phyloP scores from a whole-genome alignment of 2,113 vertebrate genomes.

The Apeltes quadracus region DNA sequence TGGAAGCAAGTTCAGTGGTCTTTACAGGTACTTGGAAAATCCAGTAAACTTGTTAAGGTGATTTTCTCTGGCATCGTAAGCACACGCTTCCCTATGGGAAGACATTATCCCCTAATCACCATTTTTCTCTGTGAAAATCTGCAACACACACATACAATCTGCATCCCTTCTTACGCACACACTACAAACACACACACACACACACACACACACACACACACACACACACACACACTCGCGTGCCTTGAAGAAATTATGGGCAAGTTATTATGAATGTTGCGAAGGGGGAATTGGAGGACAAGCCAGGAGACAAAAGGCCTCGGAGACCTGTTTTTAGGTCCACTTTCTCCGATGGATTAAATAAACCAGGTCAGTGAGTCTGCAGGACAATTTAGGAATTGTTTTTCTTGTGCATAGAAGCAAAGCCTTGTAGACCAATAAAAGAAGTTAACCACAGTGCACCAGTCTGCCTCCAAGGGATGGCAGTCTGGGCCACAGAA shows the following conservation, averaged over 20 bases:
- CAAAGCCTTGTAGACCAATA: conserved; percentile 13
- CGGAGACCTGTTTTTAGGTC: conserved; percentile 1
- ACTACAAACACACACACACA: background rate
- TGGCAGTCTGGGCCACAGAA: background rate
- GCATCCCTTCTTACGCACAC: conserved; percentile 1
- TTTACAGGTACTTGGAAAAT: conserved; percentile 39
- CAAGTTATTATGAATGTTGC: conserved; percentile 5
- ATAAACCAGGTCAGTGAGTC: conserved; percentile 43
- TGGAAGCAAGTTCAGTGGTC: conserved; percentile 2
- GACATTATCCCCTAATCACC: background rate
- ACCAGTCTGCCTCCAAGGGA: conserved; percentile 1
- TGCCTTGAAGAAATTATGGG: conserved; percentile 29
- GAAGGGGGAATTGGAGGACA: conserved; percentile 4
- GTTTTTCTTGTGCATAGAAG: conserved; percentile 7
- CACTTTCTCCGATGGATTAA: background rate
- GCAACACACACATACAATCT: conserved; percentile 12
- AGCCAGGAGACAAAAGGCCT: conserved; percentile 5
- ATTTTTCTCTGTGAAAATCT: conserved; percentile 3
- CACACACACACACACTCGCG: background rate
- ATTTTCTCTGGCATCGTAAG: background rate
- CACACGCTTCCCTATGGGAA: background rate
- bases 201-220: conserved; percentile 1
- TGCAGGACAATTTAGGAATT: conserved; percentile 16
- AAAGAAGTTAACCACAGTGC: conserved; percentile 15
- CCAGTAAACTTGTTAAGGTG: background rate